Percentiles rank a stretch among this genome's conserved stretches.
phyloP scores from a whole-genome alignment of 2,888 invertebrate genomes.

The Anarsia innoxiella region DNA sequence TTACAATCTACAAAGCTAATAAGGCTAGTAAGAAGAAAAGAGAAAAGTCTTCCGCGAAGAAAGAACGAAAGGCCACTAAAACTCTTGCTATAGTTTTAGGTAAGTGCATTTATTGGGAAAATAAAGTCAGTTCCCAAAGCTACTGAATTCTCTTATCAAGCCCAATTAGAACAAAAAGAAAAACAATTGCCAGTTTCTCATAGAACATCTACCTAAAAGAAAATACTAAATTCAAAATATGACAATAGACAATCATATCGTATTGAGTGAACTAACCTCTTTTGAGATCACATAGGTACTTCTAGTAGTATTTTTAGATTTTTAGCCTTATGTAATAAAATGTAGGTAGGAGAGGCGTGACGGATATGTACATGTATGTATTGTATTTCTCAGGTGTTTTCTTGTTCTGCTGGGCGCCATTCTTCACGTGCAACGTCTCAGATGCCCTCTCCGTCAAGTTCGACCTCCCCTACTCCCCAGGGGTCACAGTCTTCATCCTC shows the following conservation, averaged over 20 bases:
- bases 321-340: too few relatives aligned
- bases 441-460: constrained; percentile 96
- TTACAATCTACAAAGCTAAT: constrained; percentile 94
- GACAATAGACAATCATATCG: too few relatives aligned
- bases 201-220: too few relatives aligned
- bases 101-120: too few relatives aligned
- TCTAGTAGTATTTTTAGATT: too few relatives aligned
- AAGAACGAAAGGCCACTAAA: constrained; percentile 98
- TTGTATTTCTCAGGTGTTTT: constrained; percentile 88
- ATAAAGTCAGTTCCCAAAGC: too few relatives aligned
- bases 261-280: too few relatives aligned
- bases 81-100: constrained; percentile 98
- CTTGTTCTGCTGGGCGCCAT: constrained; percentile 98
- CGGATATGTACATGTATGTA: neutral
- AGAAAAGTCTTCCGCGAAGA: constrained; percentile 94
- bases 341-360: constrained; percentile 13
- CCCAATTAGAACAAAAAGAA: too few relatives aligned
- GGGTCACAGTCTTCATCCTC: constrained; percentile 92
- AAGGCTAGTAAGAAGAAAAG: constrained; percentile 96
- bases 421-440: constrained; percentile 98
- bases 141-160: too few relatives aligned
- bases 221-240: too few relatives aligned
- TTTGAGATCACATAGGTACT: too few relatives aligned
- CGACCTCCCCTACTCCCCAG: constrained; percentile 84
- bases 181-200: too few relatives aligned